phyloP scores from a whole-genome alignment of 2,113 vertebrate species.

The Psettodes erumei region DNA sequence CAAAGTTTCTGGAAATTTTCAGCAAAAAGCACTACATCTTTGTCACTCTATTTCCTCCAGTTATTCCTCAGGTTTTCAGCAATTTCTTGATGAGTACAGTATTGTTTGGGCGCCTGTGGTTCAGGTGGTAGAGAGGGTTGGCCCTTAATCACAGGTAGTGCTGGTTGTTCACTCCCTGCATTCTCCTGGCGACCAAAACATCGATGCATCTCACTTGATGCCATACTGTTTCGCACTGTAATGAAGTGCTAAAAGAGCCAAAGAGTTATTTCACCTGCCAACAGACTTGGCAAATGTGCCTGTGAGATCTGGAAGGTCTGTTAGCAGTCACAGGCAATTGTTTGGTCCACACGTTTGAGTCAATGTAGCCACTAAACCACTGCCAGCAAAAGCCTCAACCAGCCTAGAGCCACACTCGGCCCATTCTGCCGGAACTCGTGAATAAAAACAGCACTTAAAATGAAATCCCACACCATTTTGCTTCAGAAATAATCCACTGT shows the following conservation, averaged over 20 bases:
- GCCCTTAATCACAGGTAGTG: not conserved
- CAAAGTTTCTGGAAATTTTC: not conserved
- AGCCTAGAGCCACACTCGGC: not conserved
- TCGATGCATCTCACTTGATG: not conserved
- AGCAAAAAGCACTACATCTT: not conserved
- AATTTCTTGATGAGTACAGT: no score
- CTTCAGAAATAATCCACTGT: not conserved
- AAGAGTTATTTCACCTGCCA: not conserved
- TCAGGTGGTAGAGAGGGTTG: not conserved
- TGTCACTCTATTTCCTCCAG: not conserved
- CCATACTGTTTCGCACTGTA: not conserved
- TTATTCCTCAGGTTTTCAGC: no score
- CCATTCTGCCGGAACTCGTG: not conserved
- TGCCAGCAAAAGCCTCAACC: not conserved
- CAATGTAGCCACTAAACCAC: not conserved
- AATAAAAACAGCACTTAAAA: conserved; percentile 1
- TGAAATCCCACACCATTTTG: not conserved
- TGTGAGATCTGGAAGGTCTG: not conserved
- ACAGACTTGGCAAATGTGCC: not conserved
- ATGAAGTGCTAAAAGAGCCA: not conserved
- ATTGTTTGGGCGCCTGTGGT: not conserved
- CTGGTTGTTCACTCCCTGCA: not conserved
- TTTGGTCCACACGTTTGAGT: not conserved
- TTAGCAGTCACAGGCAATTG: not conserved
- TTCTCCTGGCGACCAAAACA: not conserved